These are phyloP conservation scores for Premnoplex brunnescens DNA, from an alignment of 2,797 vertebrate species.

Conservation along the genomic window DNA sequence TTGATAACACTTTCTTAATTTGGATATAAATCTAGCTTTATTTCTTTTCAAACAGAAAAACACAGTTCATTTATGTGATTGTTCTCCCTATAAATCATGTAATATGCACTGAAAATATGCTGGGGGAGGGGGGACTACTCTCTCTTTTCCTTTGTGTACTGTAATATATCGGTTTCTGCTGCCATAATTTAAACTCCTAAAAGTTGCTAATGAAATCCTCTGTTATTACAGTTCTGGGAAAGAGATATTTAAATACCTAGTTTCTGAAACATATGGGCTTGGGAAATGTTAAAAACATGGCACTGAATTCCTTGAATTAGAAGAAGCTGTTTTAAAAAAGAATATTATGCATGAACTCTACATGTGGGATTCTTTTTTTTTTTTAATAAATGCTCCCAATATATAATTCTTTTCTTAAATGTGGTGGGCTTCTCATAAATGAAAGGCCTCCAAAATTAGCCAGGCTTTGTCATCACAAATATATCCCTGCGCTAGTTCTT, in stretches of 20 bases:
- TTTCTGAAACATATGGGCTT: not conserved
- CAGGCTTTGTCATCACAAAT: not conserved
- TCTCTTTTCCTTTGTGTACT: not conserved
- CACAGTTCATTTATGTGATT: not conserved
- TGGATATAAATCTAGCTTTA: constrained; percentile 34
- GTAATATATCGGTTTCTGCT: not conserved
- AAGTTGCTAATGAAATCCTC: constrained; percentile 1
- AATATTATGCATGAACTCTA: not conserved
- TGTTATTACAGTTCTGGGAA: not conserved
- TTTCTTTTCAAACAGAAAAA: constrained; percentile 31
- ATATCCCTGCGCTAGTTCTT: not conserved
- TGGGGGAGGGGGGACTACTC: not conserved
- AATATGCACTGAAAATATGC: not conserved
- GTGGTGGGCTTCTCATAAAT: not conserved
- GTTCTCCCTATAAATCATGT: not conserved
- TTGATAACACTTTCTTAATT: constrained; percentile 12
- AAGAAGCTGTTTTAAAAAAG: not conserved
- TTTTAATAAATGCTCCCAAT: not conserved
- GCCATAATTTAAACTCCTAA: constrained; percentile 34
- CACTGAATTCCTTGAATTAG: not conserved
- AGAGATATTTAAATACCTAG: not conserved
- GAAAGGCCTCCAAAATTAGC: not conserved
- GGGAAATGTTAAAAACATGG: not conserved
- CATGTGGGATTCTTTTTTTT: not conserved
- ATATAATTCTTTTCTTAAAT: not conserved